Evolutionary conservation across 2,113 vertebrate genomes (phyloP).

Genomic region (Hylia prasina): DNA sequence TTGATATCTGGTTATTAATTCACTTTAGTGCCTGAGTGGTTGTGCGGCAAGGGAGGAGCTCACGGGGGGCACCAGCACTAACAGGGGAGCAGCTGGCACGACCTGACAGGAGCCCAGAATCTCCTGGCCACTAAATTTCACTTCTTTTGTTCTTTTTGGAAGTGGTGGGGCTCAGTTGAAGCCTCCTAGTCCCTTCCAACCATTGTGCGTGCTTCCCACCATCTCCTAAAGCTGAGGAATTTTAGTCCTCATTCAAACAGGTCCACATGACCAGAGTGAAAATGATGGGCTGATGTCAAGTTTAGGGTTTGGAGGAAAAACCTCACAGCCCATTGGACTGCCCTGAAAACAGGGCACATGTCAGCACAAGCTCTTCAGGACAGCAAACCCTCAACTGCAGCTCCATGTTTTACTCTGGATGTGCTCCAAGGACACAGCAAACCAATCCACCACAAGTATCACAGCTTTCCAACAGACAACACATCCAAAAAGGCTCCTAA

Average conservation of each 20-base stretch:
- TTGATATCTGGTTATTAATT: slow-evolving; percentile 45
- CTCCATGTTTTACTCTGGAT: neutral
- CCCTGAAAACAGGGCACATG: neutral
- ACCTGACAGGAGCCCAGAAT: neutral
- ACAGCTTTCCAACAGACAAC: slow-evolving; percentile 29
- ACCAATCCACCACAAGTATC: neutral
- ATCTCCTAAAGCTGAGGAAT: neutral
- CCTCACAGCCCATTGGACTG: neutral
- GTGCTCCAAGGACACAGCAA: neutral
- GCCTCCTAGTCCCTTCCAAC: neutral
- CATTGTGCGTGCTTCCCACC: neutral
- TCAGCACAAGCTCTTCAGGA: neutral
- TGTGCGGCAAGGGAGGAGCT: neutral
- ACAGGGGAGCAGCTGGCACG: neutral
- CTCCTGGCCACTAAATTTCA: neutral
- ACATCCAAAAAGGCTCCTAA: slow-evolving; percentile 64
- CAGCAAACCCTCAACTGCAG: neutral
- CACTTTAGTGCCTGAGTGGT: neutral
- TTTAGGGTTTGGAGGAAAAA: neutral
- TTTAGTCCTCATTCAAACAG: neutral
- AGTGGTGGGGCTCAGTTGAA: neutral
- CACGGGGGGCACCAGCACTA: neutral
- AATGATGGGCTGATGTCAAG: neutral
- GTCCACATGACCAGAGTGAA: neutral
- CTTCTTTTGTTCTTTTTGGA: neutral